Percentiles rank a stretch among this genome's conserved stretches.
Evolutionary conservation across 2,113 vertebrate genomes (phyloP).

Genomic region (Turdus rufiventris): DNA sequence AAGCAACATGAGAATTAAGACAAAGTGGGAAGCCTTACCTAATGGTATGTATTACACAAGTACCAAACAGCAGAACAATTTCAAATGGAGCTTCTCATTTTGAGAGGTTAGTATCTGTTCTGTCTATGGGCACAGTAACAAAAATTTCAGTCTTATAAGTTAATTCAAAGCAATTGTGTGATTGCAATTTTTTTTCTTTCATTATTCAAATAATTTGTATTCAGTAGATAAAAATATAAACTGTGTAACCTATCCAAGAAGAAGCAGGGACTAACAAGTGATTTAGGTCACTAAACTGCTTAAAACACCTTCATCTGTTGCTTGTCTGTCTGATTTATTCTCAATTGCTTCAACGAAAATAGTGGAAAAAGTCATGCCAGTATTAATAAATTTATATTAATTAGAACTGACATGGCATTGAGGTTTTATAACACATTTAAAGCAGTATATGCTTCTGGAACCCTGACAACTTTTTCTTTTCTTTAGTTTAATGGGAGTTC

Average conservation of each 20-base stretch:
- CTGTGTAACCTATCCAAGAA: background rate
- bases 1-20: background rate
- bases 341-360: conserved; percentile 29
- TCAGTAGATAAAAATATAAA: background rate
- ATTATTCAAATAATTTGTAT: background rate
- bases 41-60: background rate
- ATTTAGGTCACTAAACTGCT: background rate
- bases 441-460: conserved; percentile 15
- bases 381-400: conserved; percentile 35
- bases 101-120: background rate
- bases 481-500: conserved; percentile 24
- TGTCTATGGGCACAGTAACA: background rate
- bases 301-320: conserved; percentile 35
- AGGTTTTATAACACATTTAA: conserved; percentile 15
- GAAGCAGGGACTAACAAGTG: background rate
- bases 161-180: background rate
- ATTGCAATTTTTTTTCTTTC: background rate
- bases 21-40: background rate
- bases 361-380: background rate
- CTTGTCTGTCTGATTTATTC: conserved; percentile 34
- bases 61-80: background rate
- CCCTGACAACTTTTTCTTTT: background rate
- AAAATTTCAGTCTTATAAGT: background rate
- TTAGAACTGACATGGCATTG: conserved; percentile 15
- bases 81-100: background rate